Evolutionary conservation across 2,888 invertebrate species (phyloP).

Genomic region (Clitarchus hookeri): DNA sequence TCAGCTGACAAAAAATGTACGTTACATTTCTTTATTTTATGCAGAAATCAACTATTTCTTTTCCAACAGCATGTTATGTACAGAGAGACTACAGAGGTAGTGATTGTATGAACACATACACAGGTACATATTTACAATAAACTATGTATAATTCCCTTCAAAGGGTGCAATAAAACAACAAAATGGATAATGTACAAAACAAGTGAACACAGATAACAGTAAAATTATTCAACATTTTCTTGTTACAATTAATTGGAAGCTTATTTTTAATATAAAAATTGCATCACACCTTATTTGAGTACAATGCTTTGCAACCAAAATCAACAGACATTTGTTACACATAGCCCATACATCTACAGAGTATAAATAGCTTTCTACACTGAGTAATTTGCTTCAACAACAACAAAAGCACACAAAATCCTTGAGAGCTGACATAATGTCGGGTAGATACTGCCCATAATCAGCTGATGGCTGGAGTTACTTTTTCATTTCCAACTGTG

Average conservation of each 20-base stretch:
- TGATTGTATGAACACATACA: constrained; percentile 1
- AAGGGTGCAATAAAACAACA: not conserved
- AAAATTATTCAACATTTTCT: not conserved
- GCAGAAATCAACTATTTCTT: not conserved
- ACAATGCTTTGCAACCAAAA: constrained; percentile 3
- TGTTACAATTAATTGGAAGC: not conserved
- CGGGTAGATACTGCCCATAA: not conserved
- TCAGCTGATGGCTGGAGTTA: not conserved
- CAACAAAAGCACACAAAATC: not conserved
- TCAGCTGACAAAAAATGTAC: not conserved
- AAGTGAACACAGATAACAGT: constrained; percentile 14
- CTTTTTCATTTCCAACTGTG: not conserved
- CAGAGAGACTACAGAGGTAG: not conserved
- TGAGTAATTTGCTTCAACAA: not conserved
- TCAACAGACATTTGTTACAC: constrained; percentile 2
- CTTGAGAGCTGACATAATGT: not conserved
- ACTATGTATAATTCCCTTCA: constrained; percentile 14
- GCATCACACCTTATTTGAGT: not conserved
- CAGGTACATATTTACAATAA: constrained; percentile 14
- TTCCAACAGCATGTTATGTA: constrained; percentile 4
- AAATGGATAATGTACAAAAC: constrained; percentile 14
- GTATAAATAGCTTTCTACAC: not conserved
- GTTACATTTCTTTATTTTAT: constrained; percentile 5
- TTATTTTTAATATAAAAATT: not conserved
- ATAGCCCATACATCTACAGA: not conserved